Base-by-base conservation (phyloP, 2,888 invertebrate species). In the Unio pictorum region DNA sequence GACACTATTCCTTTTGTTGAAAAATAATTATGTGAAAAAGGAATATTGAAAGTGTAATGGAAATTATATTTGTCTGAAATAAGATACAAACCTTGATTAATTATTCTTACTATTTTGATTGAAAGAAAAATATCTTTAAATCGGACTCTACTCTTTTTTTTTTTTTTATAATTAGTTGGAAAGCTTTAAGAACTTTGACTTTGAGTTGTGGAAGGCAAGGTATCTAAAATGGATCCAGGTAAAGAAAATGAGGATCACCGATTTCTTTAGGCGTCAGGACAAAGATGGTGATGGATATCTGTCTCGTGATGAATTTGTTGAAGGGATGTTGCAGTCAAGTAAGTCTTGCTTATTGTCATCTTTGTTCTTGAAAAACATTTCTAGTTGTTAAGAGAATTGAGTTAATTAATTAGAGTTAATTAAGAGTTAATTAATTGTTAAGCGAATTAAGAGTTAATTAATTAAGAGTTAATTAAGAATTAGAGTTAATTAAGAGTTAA, bases 121-220 rank as follows among this genome's bases (percentile, higher is more conserved):
- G 15, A 45, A 45, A 45, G 45, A 45, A 45, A 45, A 45, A 45
- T 3, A 11, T 45, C 45, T 45, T 15, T 15, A 45, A 45, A 11
- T 58, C 23, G 1, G 8, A 6, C 8, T 18, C n/a, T 0, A 60
- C 26, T 68, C 58, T 61, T 69, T 69, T 57, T 65, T 61, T 79
- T 74, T 23, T 23, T 23, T 23, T n/a, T n/a, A n/a, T n/a, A 23
- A 23, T 11, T 74, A 89, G 88, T 72, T 88, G 82, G 90, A 90
- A 72, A 89, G 87, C 69, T 87, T 90, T 75, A 89, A 89, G 80
- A 89, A 87, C 80, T 90, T 90, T 81, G 87, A 90, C 76, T 89
- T 90, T 81, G 88, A 89, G 59, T 75, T 85, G 23, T 90, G 90
- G 90, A 83, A 89, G 67, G 80, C 85, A 56, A 76, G 88, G 11